Base-by-base conservation (phyloP, 2,113 vertebrate species). In the Addax nasomaculatus region DNA sequence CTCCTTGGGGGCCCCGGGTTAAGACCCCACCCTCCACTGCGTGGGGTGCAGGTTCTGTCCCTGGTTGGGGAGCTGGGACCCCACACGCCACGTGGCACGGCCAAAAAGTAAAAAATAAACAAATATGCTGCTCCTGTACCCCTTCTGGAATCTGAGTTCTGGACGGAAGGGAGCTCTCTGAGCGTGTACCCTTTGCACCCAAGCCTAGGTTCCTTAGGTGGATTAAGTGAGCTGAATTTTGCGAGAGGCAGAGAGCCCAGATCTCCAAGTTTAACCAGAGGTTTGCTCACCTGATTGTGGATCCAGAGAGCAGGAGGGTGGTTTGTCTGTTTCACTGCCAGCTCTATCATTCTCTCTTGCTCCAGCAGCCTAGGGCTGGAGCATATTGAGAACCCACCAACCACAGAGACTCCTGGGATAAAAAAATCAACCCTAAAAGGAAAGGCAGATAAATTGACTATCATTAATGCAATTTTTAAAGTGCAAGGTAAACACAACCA, bases 351-450 rank as follows among this genome's bases (percentile, higher is more conserved):
- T 33, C 99, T 98, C 85, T 99, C 99, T 97, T 98, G 98, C 98
- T 99, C 98, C 91, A 99, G 97, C 80, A 99, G 98, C 60, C 99
- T 99, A 1, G 99, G 99, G 95, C 99, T 99, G 90, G 99, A 99
- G 98, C 99, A 99, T 97, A 99, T 99, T 67, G 99, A 99, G 98
- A 99, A 99, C 10, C 99, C 99, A 51, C 99, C 99, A 96, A 99
- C 99, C 86, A 98, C 99, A 94, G 99, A 98, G 58, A 99, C 92
- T 30, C 99, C 99, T 8, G 99, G 99, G 97, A 99, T 99, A 98
- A 99, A 99, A 98, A 99, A 99, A 97, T 99, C 99, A 83, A 99
- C 99, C 99, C 99, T 99, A 98, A 97, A 98, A 97, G 67, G 29
- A 1, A 98, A 88, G 79, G 57, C 84, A 97, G 97, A 90, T 88